Base-by-base conservation (phyloP, 2,113 vertebrate species). In the Orycteropus afer region DNA sequence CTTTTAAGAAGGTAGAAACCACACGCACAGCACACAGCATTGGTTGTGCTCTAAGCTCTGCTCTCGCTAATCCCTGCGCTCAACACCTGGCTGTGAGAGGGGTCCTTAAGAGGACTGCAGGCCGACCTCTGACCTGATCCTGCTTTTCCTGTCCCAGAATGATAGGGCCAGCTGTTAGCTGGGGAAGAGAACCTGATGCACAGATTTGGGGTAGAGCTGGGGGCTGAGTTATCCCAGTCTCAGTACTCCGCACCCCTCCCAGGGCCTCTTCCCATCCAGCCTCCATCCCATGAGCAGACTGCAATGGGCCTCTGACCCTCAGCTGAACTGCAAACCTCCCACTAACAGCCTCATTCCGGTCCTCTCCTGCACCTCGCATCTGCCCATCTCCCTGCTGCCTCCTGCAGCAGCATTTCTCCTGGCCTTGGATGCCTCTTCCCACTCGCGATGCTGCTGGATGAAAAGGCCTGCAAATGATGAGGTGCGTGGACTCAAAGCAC, bases 401-500 rank as follows among this genome's bases (percentile, higher is more conserved):
- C 49, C 78, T 61, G n/a, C 17, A 0, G 27, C 23, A 7, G 29
- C 34, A 0, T 49, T 74, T 4, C 7, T 61, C 83, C 67, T 4
- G 59, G 7, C 25, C 84, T 34, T 37, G 5, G 79, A 15, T 71
- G 7, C 65, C 83, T 78, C 85, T 69, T 67, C 32, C 53, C 4
- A 15, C 76, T 74, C 42, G 32, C 53, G 9, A 4, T 17, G 78
- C 63, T 63, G 40, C 80, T 18, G 11, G 42, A 27, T 67, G 81
- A 59, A 13, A 51, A 81, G 51, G 76, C 71, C 65, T 40, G 79
- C 7, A 0, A 77, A 55, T 51, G 86, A 93, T 71, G 95, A 97
- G 95, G 96, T 95, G 87, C 95, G 94, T 86, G 88, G 79, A 55
- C 89, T 94, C 95, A 61, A 74, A 89, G 20, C 8, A 3, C 5